Conservation (phyloP, 30 jellyfish, hydroid and myxozoan genomes). For the Rhopilema esculentum region DNA sequence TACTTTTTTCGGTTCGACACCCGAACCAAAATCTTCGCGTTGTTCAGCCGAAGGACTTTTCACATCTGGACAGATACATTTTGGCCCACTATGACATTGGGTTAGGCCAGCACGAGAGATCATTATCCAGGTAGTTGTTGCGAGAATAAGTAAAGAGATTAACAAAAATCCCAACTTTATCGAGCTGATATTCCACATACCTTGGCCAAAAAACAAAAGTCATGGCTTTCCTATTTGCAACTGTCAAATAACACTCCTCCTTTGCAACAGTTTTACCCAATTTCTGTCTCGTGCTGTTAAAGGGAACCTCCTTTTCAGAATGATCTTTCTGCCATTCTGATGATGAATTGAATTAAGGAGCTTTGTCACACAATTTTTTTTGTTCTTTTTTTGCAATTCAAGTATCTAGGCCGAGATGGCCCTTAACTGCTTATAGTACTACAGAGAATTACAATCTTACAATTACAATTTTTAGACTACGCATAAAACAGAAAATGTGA, state of each 20-base stretch:
- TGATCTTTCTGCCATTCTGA: too few relatives aligned
- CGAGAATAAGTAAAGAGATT: neutral
- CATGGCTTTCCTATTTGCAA: neutral
- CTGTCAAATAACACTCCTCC: neutral
- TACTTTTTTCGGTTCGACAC: neutral
- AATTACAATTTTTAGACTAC: too few relatives aligned
- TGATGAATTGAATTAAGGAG: too few relatives aligned
- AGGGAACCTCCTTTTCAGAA: too few relatives aligned
- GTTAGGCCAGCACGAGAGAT: neutral
- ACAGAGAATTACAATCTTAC: too few relatives aligned
- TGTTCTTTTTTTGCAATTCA: too few relatives aligned
- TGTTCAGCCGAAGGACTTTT: neutral
- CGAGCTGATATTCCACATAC: neutral
- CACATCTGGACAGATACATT: neutral
- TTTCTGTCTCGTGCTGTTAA: too few relatives aligned
- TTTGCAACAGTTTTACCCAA: too few relatives aligned
- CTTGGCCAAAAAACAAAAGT: neutral
- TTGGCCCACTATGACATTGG: neutral
- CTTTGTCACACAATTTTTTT: too few relatives aligned
- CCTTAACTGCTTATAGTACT: too few relatives aligned
- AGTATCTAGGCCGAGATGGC: too few relatives aligned
- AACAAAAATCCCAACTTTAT: neutral
- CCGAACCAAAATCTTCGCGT: neutral
- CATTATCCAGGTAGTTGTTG: neutral
- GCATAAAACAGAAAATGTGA: too few relatives aligned